Percentiles rank a stretch among this genome's conserved stretches.
Conservation (phyloP, 1,140 invertebrate genomes). For the Leptinotarsa defecta region DNA sequence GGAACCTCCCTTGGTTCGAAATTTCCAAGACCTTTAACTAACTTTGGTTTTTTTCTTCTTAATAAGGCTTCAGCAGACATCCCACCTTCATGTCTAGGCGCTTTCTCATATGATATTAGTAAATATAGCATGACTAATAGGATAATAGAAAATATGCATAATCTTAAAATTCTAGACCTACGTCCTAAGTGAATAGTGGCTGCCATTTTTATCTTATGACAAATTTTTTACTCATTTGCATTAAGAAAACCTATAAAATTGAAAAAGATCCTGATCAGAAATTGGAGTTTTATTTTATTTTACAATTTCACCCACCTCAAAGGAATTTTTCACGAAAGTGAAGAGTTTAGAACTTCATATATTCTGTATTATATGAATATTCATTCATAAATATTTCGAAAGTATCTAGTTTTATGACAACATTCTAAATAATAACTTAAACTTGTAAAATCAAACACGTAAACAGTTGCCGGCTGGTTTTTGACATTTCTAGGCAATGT, state of each 20-base stretch:
- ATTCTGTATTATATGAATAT: too few species aligned
- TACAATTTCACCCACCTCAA: too few species aligned
- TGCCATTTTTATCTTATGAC: not conserved
- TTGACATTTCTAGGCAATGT: not conserved
- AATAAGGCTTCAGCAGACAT: conserved; percentile 22
- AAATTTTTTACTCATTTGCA: not conserved
- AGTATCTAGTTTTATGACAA: not conserved
- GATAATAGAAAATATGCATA: conserved; percentile 24
- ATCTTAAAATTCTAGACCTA: conserved; percentile 30
- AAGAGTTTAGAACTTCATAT: too few species aligned
- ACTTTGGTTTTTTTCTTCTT: conserved; percentile 41
- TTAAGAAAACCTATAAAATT: not conserved
- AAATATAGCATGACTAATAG: conserved; percentile 33
- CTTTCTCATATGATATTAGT: conserved; percentile 35
- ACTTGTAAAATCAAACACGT: not conserved
- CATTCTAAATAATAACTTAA: conserved; percentile 1
- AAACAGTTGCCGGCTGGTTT: not conserved
- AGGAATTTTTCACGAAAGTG: too few species aligned
- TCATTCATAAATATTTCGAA: too few species aligned
- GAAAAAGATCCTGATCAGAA: not conserved
- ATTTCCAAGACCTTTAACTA: conserved; percentile 60
- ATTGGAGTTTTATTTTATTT: not conserved
- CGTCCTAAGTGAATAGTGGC: conserved; percentile 25
- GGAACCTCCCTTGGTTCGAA: conserved; percentile 71
- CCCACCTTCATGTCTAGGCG: conserved; percentile 20